Percentiles rank a stretch among this genome's conserved stretches.
phyloP scores from a whole-genome alignment of 2,113 vertebrate species.

The Pollachius pollachius region DNA sequence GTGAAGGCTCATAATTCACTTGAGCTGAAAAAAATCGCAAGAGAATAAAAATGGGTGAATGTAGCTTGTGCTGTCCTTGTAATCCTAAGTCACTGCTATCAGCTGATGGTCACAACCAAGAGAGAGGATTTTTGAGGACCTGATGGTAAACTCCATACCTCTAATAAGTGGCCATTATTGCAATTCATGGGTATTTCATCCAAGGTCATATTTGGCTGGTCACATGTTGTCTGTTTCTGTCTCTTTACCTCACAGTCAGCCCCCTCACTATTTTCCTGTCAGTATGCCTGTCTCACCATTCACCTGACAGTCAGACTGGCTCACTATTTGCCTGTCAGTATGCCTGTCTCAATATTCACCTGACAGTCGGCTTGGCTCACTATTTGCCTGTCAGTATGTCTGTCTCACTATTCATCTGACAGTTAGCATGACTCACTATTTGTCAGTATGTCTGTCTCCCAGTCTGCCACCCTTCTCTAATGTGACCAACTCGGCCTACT shows the following conservation, averaged over 20 bases:
- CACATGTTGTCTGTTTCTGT: background rate
- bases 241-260: slow-evolving; percentile 5
- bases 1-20: too few relatives aligned
- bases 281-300: too few relatives aligned
- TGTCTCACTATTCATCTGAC: too few relatives aligned
- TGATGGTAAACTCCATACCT: too few relatives aligned
- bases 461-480: background rate
- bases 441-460: background rate
- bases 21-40: too few relatives aligned
- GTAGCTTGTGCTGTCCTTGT: too few relatives aligned
- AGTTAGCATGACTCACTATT: background rate
- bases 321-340: background rate
- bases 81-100: too few relatives aligned
- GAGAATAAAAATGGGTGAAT: too few relatives aligned
- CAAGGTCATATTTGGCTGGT: background rate
- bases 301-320: background rate
- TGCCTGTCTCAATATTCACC: background rate
- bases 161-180: too few relatives aligned
- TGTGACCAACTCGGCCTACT: background rate
- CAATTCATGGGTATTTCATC: background rate
- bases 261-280: background rate
- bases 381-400: background rate
- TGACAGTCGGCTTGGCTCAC: background rate
- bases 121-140: too few relatives aligned
- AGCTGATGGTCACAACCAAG: too few relatives aligned